A percentile compares a stretch with the other conserved stretches of the same genome.
These are phyloP conservation scores for Gymnarchus niloticus DNA, from an alignment of 2,113 vertebrate genomes.

Conservation along the genomic window DNA sequence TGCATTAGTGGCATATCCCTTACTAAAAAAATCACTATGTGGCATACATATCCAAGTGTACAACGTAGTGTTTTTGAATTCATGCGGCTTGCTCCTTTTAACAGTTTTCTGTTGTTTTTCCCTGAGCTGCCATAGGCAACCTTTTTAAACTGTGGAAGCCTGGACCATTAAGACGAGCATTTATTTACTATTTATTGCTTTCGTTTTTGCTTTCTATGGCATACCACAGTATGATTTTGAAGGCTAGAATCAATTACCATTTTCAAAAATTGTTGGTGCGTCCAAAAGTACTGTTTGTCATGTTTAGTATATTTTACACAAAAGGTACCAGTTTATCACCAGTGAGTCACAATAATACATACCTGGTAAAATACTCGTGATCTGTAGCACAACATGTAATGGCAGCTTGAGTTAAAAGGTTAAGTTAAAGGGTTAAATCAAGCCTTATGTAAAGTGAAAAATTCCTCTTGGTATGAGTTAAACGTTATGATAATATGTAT, in stretches of 20 bases:
- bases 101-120: neutral
- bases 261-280: neutral
- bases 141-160: neutral
- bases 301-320: neutral
- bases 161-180: neutral
- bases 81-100: neutral
- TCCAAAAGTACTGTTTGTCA: too few species aligned
- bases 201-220: too few species aligned
- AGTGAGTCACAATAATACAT: neutral
- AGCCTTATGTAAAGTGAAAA: neutral
- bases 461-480: neutral
- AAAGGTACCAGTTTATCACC: neutral
- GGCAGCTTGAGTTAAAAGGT: neutral
- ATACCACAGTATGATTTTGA: too few species aligned
- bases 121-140: neutral
- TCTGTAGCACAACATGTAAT: neutral
- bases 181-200: too few species aligned
- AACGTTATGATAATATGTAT: neutral
- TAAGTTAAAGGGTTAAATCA: neutral
- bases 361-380: neutral
- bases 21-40: too few species aligned
- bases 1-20: neutral
- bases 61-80: neutral
- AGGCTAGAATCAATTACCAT: neutral
- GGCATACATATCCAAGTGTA: neutral